Evolutionary conservation across 2,113 vertebrate species (phyloP), one percentile per base, ranked within the genome.

Genomic region (Hippocampus mohnikei): DNA sequence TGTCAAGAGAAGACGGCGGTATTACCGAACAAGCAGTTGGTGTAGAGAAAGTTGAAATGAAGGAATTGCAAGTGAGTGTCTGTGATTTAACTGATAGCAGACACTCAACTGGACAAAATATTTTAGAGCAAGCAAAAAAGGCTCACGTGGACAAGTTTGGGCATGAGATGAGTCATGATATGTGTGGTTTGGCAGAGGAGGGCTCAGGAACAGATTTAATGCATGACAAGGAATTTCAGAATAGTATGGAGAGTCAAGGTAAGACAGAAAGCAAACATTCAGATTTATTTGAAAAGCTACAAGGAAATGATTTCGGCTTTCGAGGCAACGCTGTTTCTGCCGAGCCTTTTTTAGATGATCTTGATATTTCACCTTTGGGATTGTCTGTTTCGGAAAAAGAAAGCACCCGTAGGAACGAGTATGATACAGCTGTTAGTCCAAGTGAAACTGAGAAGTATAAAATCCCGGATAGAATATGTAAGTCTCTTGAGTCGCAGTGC

Each of bases 271-370:
- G 48, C 59, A 42, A 79, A 73, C 33, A 73, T 8, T 68, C 82
- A 76, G 66, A 75, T 66, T 25, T 61, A 63, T 60, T 77, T 85
- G 74, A 86, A 74, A 70, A 83, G 23, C 83, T 72, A 66, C 44
- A 41, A 8, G 70, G 27, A 69, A 70, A 68, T 46, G 41, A 64
- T 9, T 68, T 75, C 33, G 60, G 56, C 25, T 23, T 42, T 27
- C 62, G 25, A 81, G 33, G 78, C 64, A 75, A 64, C 74, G 67
- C 33, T 29, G 66, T 65, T 9, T 67, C 74, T 83, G 77, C 78
- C 55, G 64, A 66, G 53, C 67, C 76, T 46, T 50, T 60, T 60
- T 83, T 85, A 73, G 76, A 79, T 46, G 60, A 74, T 67, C 67
- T 62, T 69, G 73, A 84, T 42, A 66, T 61, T 74, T 78, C 73